A percentile compares a stretch with the other conserved stretches of the same genome.
phyloP scores from a whole-genome alignment of 2,113 vertebrate species.

The Melierax canorus region DNA sequence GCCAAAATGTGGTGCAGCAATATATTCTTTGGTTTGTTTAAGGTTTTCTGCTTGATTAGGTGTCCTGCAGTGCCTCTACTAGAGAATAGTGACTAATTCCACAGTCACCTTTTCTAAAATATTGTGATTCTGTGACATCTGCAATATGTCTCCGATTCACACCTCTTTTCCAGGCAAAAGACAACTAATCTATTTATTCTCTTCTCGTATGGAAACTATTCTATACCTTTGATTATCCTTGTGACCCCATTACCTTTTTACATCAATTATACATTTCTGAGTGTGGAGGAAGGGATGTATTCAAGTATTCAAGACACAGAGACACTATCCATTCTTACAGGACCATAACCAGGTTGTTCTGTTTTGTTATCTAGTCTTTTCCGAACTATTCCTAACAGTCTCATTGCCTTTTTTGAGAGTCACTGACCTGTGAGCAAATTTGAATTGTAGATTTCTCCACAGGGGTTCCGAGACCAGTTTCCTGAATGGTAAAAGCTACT shows the following conservation, averaged over 20 bases:
- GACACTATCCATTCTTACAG: not conserved
- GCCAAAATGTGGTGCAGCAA: not conserved
- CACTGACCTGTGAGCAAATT: not conserved
- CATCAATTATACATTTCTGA: not conserved
- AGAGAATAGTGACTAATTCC: not conserved
- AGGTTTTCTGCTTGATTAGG: not conserved
- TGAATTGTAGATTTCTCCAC: not conserved
- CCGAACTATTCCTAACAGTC: not conserved
- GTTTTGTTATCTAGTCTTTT: not conserved
- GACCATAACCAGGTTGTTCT: not conserved
- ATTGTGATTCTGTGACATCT: not conserved
- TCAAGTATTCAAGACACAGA: not conserved
- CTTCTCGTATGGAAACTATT: not conserved
- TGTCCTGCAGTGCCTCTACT: not conserved
- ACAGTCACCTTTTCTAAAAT: not conserved
- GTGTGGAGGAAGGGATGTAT: not conserved
- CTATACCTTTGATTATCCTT: not conserved
- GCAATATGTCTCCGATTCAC: not conserved
- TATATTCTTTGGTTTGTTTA: not conserved
- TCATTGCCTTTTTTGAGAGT: not conserved
- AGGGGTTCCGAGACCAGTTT: not conserved
- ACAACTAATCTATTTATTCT: not conserved
- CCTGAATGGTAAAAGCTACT: not conserved
- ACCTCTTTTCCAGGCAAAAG: not conserved
- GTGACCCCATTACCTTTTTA: not conserved